Percentiles rank a stretch among this genome's conserved stretches.
Conservation (phyloP, 2,888 invertebrate genomes). For the Odontomyia ornata region DNA sequence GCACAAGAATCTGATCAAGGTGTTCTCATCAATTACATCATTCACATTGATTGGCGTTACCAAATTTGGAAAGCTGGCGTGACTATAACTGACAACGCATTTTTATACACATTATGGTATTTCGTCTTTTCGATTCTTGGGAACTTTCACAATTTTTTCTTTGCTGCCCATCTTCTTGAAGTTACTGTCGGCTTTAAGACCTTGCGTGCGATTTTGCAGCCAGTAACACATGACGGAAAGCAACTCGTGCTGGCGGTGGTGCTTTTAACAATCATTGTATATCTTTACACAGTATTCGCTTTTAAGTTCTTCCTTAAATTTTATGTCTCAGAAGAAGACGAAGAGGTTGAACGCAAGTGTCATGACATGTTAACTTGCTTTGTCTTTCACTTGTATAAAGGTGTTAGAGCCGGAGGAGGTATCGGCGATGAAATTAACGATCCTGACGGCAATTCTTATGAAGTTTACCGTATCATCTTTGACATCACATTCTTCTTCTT, state of each 20-base stretch:
- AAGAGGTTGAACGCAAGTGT: conserved; percentile 94
- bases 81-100: no score
- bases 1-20: conserved; percentile 83
- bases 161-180: no score
- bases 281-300: no score
- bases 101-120: conserved; percentile 97
- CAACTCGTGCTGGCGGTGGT: no score
- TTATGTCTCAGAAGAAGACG: conserved; percentile 96
- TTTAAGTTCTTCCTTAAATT: conserved; percentile 99
- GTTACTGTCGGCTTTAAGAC: conserved; percentile 99
- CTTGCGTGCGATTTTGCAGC: conserved; percentile 95
- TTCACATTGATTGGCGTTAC: conserved; percentile 96
- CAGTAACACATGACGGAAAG: no score
- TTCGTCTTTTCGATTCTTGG: conserved; percentile 96
- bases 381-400: conserved; percentile 99
- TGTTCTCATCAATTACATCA: conserved; percentile 80
- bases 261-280: no score
- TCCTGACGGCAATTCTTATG: conserved; percentile 97
- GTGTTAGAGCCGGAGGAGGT: conserved; percentile 98
- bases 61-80: no score
- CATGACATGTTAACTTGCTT: conserved; percentile 99
- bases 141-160: no score
- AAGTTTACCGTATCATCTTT: no score
- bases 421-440: conserved; percentile 98
- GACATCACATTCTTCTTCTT: no score